Evolutionary conservation across 2,113 vertebrate species (phyloP).

Genomic region (Zootoca vivipara): DNA sequence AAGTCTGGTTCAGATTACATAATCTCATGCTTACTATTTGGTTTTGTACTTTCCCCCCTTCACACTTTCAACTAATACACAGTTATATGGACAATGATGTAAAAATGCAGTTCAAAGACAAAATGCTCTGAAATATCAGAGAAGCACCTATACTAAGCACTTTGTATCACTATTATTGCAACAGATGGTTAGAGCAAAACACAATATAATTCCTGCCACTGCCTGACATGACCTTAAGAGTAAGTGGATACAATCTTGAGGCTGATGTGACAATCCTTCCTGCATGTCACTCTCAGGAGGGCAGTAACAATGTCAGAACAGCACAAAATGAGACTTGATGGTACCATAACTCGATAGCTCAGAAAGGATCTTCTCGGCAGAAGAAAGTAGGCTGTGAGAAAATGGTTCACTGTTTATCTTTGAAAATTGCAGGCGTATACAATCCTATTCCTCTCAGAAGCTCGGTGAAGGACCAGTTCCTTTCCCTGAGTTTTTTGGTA

Average conservation of each 20-base stretch:
- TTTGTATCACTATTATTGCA: slow-evolving; percentile 30
- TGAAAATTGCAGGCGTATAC: accelerated
- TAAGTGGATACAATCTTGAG: slow-evolving; percentile 45
- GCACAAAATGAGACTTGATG: background rate
- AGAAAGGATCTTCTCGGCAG: background rate
- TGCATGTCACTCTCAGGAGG: slow-evolving; percentile 37
- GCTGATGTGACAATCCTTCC: slow-evolving; percentile 3
- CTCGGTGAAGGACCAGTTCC: slow-evolving; percentile 35
- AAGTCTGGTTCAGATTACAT: slow-evolving; percentile 28
- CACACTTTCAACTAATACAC: background rate
- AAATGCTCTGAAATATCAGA: slow-evolving; percentile 49
- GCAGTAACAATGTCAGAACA: slow-evolving; percentile 30
- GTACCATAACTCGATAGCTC: background rate
- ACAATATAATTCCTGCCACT: slow-evolving; percentile 46
- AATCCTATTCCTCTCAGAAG: slow-evolving; percentile 8
- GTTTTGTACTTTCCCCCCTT: background rate
- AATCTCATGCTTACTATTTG: background rate
- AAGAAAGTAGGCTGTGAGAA: background rate
- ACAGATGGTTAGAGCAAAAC: slow-evolving; percentile 58
- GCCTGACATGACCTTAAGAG: slow-evolving; percentile 28
- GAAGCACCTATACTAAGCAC: slow-evolving; percentile 52
- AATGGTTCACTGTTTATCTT: slow-evolving; percentile 35
- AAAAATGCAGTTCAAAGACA: slow-evolving; percentile 45
- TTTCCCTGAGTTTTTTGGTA: slow-evolving; percentile 18
- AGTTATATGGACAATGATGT: slow-evolving; percentile 36